A percentile compares a stretch with the other conserved stretches of the same genome.
Evolutionary conservation across 2,797 vertebrate species (phyloP).

Genomic region (Lithobates sylvaticus): DNA sequence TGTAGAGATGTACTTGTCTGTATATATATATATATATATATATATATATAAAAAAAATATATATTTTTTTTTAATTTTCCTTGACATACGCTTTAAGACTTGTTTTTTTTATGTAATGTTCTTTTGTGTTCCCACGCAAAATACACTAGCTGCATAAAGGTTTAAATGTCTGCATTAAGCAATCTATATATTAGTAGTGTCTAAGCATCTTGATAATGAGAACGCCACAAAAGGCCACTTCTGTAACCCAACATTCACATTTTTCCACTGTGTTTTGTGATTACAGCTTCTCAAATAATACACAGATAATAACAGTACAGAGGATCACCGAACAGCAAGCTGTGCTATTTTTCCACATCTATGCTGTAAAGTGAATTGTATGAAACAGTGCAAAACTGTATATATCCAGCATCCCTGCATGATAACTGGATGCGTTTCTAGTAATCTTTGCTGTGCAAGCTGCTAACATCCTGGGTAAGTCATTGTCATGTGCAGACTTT

Average conservation of each 20-base stretch:
- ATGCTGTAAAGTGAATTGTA: neutral
- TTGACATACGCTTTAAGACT: too few relatives aligned
- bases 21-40: too few relatives aligned
- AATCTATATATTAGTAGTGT: too few relatives aligned
- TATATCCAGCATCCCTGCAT: neutral
- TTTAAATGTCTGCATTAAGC: too few relatives aligned
- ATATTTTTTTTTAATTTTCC: too few relatives aligned
- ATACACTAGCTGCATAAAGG: too few relatives aligned
- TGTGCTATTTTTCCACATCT: neutral
- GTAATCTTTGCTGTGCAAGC: neutral
- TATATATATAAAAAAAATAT: too few relatives aligned
- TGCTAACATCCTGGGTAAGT: slow-evolving; percentile 19
- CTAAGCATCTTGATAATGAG: too few relatives aligned
- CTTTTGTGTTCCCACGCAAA: too few relatives aligned
- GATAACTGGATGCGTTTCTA: neutral
- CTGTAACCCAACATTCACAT: neutral
- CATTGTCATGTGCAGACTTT: neutral
- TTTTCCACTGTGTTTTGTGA: neutral
- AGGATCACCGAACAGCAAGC: neutral
- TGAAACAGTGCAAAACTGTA: neutral
- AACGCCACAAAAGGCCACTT: neutral
- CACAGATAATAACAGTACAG: neutral
- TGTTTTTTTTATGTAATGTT: too few relatives aligned
- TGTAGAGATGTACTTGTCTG: too few relatives aligned
- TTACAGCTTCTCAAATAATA: neutral